phyloP scores from a whole-genome alignment of 2,888 invertebrate genomes.

The Hedya salicella region DNA sequence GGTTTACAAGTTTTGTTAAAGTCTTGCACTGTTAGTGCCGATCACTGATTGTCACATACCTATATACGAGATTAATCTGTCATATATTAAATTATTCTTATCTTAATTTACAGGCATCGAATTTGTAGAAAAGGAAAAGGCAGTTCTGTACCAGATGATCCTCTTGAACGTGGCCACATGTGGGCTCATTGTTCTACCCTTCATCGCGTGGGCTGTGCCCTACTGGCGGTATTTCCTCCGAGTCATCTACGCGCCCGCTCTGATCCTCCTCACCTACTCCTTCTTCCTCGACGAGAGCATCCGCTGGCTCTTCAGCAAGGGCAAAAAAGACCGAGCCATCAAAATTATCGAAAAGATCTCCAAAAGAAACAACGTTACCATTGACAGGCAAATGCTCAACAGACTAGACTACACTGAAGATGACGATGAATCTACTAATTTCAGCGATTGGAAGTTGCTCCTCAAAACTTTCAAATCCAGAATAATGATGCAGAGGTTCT shows the following conservation, averaged over 20 bases:
- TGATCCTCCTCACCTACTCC: slow-evolving; percentile 70
- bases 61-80: not conserved
- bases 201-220: slow-evolving; percentile 75
- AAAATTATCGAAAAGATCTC: slow-evolving; percentile 73
- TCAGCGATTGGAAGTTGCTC: slow-evolving; percentile 66
- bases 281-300: slow-evolving; percentile 78
- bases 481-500: slow-evolving; percentile 75
- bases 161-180: slow-evolving; percentile 75
- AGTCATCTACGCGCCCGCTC: slow-evolving; percentile 75
- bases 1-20: no score
- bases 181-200: slow-evolving; percentile 74
- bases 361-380: slow-evolving; percentile 63
- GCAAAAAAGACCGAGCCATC: slow-evolving; percentile 65
- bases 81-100: not conserved
- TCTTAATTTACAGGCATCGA: slow-evolving; percentile 69
- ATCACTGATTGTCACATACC: no score
- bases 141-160: slow-evolving; percentile 76
- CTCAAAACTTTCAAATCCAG: slow-evolving; percentile 73
- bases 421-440: slow-evolving; percentile 56
- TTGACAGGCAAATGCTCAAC: slow-evolving; percentile 62
- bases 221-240: slow-evolving; percentile 77
- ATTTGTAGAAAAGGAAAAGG: slow-evolving; percentile 73
- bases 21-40: no score
- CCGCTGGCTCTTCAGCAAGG: slow-evolving; percentile 78
- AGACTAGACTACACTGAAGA: slow-evolving; percentile 65